Conservation (phyloP, 2,888 invertebrate species). For the Cactoblastis cactorum region DNA sequence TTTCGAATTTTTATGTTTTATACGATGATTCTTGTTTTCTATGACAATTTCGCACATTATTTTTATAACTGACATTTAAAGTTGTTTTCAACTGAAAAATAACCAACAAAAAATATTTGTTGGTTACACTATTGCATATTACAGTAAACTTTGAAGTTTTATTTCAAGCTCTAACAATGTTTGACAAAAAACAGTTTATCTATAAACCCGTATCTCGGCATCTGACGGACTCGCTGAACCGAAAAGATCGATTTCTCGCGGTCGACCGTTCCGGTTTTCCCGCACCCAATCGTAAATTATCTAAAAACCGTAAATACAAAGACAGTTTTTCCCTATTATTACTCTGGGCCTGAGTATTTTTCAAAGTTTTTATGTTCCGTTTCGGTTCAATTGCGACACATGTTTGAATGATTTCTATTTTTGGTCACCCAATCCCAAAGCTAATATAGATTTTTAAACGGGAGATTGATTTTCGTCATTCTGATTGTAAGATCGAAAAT, state of each 20-base stretch:
- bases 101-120: no score
- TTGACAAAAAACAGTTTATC: slow-evolving; percentile 33
- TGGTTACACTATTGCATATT: no score
- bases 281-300: slow-evolving; percentile 35
- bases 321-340: slow-evolving; percentile 23
- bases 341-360: slow-evolving; percentile 19
- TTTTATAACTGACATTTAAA: no score
- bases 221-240: slow-evolving; percentile 43
- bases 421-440: background rate
- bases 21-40: no score
- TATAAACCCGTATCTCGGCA: slow-evolving; percentile 47
- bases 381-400: slow-evolving; percentile 25
- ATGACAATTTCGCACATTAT: no score
- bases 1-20: background rate
- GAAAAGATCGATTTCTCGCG: slow-evolving; percentile 49
- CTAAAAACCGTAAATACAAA: slow-evolving; percentile 16
- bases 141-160: no score
- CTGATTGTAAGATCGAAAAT: no score
- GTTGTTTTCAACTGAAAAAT: no score
- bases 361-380: slow-evolving; percentile 19
- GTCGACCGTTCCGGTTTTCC: slow-evolving; percentile 45
- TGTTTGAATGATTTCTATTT: slow-evolving; percentile 38
- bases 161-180: background rate
- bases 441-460: no score
- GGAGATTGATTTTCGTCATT: no score